These are phyloP conservation scores for Disparrhopalites patrizii DNA, from an alignment of 2,888 invertebrate genomes.

Conservation along the genomic window DNA sequence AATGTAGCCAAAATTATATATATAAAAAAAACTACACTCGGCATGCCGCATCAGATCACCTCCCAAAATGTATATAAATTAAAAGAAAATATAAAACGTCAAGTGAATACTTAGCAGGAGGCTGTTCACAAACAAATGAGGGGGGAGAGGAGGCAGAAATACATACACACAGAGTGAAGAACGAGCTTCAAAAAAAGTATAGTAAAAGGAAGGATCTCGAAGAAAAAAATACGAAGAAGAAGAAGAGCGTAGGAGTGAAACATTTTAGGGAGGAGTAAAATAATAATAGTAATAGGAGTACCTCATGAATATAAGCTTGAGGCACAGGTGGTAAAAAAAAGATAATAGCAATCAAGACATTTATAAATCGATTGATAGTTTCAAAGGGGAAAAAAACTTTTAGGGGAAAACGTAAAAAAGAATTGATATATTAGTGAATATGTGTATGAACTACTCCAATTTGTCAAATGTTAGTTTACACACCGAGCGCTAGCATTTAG, in stretches of 20 bases:
- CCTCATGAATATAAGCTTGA: background rate
- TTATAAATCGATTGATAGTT: slow-evolving; percentile 22
- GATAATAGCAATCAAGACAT: slow-evolving; percentile 19
- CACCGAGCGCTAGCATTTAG: background rate
- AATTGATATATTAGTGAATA: no score
- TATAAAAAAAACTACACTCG: no score
- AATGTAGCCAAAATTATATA: no score
- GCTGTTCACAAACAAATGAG: background rate
- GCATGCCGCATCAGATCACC: no score
- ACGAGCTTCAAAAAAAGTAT: background rate
- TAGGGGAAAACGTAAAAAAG: no score
- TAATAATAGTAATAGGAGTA: background rate
- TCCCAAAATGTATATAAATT: slow-evolving; percentile 20
- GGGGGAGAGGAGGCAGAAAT: no score
- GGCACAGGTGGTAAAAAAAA: slow-evolving; percentile 9
- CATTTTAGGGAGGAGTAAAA: slow-evolving; percentile 17
- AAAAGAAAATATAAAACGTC: background rate
- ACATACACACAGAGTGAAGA: background rate
- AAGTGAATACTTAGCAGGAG: slow-evolving; percentile 19
- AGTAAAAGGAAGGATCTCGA: slow-evolving; percentile 6
- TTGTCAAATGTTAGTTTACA: no score
- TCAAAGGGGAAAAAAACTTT: slow-evolving; percentile 5
- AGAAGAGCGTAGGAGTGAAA: slow-evolving; percentile 1
- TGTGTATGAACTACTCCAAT: no score
- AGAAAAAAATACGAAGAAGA: background rate